Base-by-base conservation (phyloP, 2,888 invertebrate species). In the Charanyca ferruginea region DNA sequence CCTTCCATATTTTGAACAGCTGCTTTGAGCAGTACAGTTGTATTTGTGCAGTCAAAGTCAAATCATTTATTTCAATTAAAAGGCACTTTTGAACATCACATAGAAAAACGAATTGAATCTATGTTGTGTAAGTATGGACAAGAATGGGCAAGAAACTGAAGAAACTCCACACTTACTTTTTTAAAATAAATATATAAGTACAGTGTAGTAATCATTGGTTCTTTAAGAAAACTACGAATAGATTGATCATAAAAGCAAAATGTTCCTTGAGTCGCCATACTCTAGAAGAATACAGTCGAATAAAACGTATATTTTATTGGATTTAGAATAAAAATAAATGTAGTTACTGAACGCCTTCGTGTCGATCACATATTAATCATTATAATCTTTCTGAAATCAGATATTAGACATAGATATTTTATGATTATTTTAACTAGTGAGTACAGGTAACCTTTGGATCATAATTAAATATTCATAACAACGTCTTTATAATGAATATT, bases 1-100 rank as follows among this genome's bases (percentile, higher is more conserved):
- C 38, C 53, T 68, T 59, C 57, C 57, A 22, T 69, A 64, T 63
- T 74, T 51, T 45, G 42, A 51, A 20, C 38, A 48, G 13, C 45
- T 23, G 38, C 5, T 38, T 38, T 32, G 32, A 32, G 11, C 11
- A 11, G 9, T 32, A 32, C 32, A 11, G 11, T 32, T 32, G 9
- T 9, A 32, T 11, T 11, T 11, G 7, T 11, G 11, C 9, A 32
- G 32, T 25, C 25, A 25, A 25, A 25, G 25, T 32, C 32, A 32
- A 32, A 11, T 32, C 9, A 32, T 32, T 32, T 32, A 32, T 32
- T 32, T 32, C 11, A 7, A 32, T 32, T 11, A 32, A 32, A 11
- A 32, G 11, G 32, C 9, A 32, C 32, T 1, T 11, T 32, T 32
- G 32, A 32, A 9, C 9, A 3, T 32, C 6, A 6, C n/a, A n/a